Evolutionary conservation across 2,888 invertebrate genomes (phyloP), one percentile per base, ranked within the genome.

Genomic region (Dolichomitus sp.): DNA sequence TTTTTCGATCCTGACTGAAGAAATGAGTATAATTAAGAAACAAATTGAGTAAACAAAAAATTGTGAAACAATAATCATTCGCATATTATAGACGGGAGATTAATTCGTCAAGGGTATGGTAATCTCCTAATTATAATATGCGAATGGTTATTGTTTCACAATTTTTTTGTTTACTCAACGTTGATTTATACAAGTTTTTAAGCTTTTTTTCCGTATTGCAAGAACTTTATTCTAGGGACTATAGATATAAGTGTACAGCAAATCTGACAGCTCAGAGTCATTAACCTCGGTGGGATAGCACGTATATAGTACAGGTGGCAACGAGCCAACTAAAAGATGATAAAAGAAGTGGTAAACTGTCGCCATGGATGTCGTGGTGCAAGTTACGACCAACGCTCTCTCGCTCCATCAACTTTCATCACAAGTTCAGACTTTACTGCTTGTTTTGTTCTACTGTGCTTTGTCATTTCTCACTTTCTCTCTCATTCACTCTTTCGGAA

Each of bases 371-470:
- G 75, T 68, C 66, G 40, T 50, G 54, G 52, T 33, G 45, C 54
- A 66, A 72, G 66, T 72, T 70, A 65, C 73, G 68, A 40, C 48
- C 45, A 61, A 80, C 66, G 42, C 68, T 69, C 61, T 72, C 72
- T 61, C 63, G 76, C 73, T 68, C 73, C 76, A 80, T 73, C 76
- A 83, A 80, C 80, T 83, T 83, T 77, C 73, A 48, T 63, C 63
- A 54, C 65, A 33, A 65, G 80, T 68, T 70, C 61, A 54, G 54
- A 57, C 66, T 50, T 42, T n/a, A 33, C 48, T 61, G 42, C 61
- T 73, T 61, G 40, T 77, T 69, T 80, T 45, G 57, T 76, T 73
- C 66, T 52, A 63, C 73, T 61, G 33, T 48, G 30, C 52, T 37
- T 42, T 33, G 48, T 72, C 70, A 65, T 80, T 69, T 80, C 57